Evolutionary conservation across 2,888 invertebrate species (phyloP).

Genomic region (Coremacera marginata): DNA sequence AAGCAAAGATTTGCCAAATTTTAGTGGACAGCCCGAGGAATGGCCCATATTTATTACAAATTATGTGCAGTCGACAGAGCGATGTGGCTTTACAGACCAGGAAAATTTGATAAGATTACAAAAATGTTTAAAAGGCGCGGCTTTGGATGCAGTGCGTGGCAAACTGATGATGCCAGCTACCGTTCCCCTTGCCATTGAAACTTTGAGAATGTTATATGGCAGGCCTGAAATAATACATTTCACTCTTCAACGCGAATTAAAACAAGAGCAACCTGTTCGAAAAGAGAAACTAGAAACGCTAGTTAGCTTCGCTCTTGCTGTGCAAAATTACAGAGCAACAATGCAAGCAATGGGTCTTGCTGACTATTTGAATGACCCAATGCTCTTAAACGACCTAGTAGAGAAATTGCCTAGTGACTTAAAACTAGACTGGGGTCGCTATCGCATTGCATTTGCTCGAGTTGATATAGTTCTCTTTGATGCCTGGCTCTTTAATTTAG

Average conservation of each 20-base stretch:
- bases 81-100: slow-evolving; percentile 42
- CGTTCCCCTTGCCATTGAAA: slow-evolving; percentile 35
- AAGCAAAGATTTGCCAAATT: slow-evolving; percentile 37
- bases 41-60: slow-evolving; percentile 46
- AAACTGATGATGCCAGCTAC: slow-evolving; percentile 43
- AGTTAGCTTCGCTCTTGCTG: neutral
- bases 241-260: neutral
- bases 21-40: slow-evolving; percentile 41
- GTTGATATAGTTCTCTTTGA: neutral
- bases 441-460: neutral
- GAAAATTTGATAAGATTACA: slow-evolving; percentile 42
- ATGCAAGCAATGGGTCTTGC: neutral
- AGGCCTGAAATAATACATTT: neutral
- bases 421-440: neutral
- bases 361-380: neutral
- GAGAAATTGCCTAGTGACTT: neutral
- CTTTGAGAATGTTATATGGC: neutral
- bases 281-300: neutral
- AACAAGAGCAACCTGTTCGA: neutral
- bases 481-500: neutral
- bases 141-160: slow-evolving; percentile 38
- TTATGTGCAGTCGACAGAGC: slow-evolving; percentile 43
- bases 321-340: neutral
- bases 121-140: slow-evolving; percentile 39
- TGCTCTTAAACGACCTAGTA: neutral